A percentile compares a stretch with the other conserved stretches of the same genome.
These are phyloP conservation scores for Apodemia mormo DNA, from an alignment of 2,888 invertebrate species.

Conservation along the genomic window DNA sequence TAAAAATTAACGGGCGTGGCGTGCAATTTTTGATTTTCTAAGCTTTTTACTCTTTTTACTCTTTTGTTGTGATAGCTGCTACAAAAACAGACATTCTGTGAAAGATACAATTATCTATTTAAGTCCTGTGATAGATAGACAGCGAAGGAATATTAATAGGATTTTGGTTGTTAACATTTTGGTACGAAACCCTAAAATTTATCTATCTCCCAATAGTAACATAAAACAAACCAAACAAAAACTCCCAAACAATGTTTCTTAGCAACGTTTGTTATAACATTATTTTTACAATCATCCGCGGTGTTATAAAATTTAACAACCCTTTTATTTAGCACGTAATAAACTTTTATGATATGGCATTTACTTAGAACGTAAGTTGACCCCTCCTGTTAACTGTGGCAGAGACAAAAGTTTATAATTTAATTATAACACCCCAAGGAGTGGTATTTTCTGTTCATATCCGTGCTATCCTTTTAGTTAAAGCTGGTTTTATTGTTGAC, in stretches of 20 bases:
- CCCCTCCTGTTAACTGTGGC: constrained; percentile 55
- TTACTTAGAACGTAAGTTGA: constrained; percentile 74
- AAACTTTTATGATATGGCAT: constrained; percentile 70
- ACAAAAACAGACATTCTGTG: too few species aligned
- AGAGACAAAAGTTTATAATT: constrained; percentile 76
- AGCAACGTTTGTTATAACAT: constrained; percentile 48
- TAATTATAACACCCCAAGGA: constrained; percentile 76
- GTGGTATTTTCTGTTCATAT: constrained; percentile 55
- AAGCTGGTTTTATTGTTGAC: not conserved
- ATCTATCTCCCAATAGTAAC: not conserved
- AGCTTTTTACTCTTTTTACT: too few species aligned
- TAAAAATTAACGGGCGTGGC: too few species aligned
- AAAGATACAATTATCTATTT: not conserved
- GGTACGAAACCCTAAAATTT: too few species aligned
- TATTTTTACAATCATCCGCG: constrained; percentile 60
- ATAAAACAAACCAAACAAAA: constrained; percentile 1
- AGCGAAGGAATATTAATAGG: too few species aligned
- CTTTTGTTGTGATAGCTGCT: too few species aligned
- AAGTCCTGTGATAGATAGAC: too few species aligned
- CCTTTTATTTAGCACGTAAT: constrained; percentile 78
- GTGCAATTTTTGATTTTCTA: too few species aligned
- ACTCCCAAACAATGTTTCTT: constrained; percentile 22
- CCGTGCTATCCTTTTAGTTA: constrained; percentile 20
- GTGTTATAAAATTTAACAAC: constrained; percentile 69
- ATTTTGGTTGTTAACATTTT: too few species aligned